These are phyloP conservation scores for Hypselothyrea guttata DNA, from an alignment of 2,888 invertebrate species.

Conservation along the genomic window DNA sequence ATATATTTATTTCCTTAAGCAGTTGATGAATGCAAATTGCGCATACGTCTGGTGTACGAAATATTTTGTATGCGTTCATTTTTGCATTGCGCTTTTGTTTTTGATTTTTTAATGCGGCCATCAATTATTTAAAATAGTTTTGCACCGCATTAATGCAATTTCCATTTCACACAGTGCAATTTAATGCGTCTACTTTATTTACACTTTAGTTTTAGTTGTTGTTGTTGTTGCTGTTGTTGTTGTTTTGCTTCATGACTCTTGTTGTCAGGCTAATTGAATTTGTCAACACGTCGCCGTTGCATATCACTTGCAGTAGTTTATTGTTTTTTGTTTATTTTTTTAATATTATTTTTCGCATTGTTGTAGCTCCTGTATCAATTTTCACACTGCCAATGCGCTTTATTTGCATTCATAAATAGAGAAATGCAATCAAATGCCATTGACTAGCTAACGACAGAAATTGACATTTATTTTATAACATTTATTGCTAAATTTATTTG, in stretches of 20 bases:
- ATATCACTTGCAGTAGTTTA: slow-evolving; percentile 55
- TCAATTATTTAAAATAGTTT: slow-evolving; percentile 26
- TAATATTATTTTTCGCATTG: slow-evolving; percentile 9
- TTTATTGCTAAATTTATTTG: too few species aligned
- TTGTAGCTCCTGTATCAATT: slow-evolving; percentile 16
- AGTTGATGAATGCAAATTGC: too few species aligned
- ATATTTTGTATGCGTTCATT: too few species aligned
- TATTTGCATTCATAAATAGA: slow-evolving; percentile 35
- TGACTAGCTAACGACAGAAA: slow-evolving; percentile 7
- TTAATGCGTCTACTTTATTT: too few species aligned
- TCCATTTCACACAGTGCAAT: slow-evolving; percentile 19
- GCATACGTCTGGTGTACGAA: too few species aligned
- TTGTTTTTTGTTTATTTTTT: slow-evolving; percentile 27
- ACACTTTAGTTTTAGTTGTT: slow-evolving; percentile 9
- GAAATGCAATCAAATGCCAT: slow-evolving; percentile 5
- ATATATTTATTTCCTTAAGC: too few species aligned
- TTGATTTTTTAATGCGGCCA: too few species aligned
- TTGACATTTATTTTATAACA: too few species aligned
- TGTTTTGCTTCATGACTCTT: slow-evolving; percentile 42
- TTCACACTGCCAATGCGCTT: slow-evolving; percentile 51
- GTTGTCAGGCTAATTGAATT: slow-evolving; percentile 63
- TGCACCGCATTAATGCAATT: slow-evolving; percentile 33
- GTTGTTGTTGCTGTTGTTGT: slow-evolving; percentile 21
- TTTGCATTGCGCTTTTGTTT: too few species aligned
- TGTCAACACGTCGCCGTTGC: slow-evolving; percentile 54